A percentile compares a stretch with the other conserved stretches of the same genome.
Evolutionary conservation across 2,797 vertebrate genomes (phyloP).

Genomic region (Champsocephalus gunnari): DNA sequence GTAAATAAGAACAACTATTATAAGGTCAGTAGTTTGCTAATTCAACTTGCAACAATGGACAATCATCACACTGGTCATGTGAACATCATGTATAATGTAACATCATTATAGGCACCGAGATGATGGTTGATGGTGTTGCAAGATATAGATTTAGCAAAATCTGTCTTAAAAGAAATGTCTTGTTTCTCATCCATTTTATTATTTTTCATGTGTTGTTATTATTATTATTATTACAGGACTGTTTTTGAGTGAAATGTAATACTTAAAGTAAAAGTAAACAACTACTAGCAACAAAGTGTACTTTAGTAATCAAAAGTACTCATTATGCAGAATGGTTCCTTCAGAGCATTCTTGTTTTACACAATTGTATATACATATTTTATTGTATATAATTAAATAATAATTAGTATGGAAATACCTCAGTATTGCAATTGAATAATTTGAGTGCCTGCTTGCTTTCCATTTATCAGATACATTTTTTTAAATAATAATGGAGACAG

Average conservation of each 20-base stretch:
- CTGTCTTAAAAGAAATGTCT: slow-evolving; percentile 21
- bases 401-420: not conserved
- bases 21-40: slow-evolving; percentile 33
- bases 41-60: slow-evolving; percentile 4
- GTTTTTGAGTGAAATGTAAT: not conserved
- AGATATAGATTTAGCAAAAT: slow-evolving; percentile 12
- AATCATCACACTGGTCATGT: slow-evolving; percentile 17
- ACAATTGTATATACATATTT: not conserved
- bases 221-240: not conserved
- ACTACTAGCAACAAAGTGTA: not conserved
- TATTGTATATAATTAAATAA: not conserved
- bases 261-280: not conserved
- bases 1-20: slow-evolving; percentile 20
- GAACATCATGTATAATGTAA: slow-evolving; percentile 12
- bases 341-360: not conserved
- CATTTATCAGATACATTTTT: not conserved
- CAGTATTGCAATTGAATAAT: not conserved
- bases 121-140: slow-evolving; percentile 26
- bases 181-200: slow-evolving; percentile 39
- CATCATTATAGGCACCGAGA: not conserved
- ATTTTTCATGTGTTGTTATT: slow-evolving; percentile 28
- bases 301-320: not conserved
- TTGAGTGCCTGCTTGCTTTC: slow-evolving; percentile 1
- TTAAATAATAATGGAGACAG: not conserved
- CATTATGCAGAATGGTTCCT: not conserved